These are phyloP conservation scores for Diloba caeruleocephala DNA, from an alignment of 2,888 invertebrate genomes.

Conservation along the genomic window DNA sequence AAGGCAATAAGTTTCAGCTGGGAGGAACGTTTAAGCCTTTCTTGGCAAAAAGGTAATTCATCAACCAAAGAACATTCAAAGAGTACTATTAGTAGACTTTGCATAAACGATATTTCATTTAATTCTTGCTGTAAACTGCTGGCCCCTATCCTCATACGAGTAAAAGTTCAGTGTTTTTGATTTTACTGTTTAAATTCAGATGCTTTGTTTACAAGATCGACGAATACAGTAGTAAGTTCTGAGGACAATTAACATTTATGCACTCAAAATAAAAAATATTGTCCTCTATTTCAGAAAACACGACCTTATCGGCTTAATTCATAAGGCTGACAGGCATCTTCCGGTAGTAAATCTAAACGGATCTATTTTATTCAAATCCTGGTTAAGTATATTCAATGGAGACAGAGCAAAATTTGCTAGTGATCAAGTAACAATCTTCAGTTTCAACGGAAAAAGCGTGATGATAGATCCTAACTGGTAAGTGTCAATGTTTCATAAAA, in stretches of 20 bases:
- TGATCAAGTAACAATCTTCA: slow-evolving; percentile 64
- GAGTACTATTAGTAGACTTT: too few relatives aligned
- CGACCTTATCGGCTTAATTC: slow-evolving; percentile 29
- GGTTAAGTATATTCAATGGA: slow-evolving; percentile 75
- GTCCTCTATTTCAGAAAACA: slow-evolving; percentile 20
- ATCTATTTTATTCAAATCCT: slow-evolving; percentile 73
- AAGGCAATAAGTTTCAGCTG: slow-evolving; percentile 52
- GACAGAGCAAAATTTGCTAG: slow-evolving; percentile 59
- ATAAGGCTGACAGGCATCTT: slow-evolving; percentile 49
- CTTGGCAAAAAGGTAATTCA: slow-evolving; percentile 67
- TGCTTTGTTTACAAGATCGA: too few relatives aligned
- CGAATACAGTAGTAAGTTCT: too few relatives aligned
- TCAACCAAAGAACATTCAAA: neutral
- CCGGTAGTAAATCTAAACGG: slow-evolving; percentile 71
- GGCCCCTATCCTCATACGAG: too few relatives aligned
- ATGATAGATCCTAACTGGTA: slow-evolving; percentile 74
- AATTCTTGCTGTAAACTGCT: too few relatives aligned
- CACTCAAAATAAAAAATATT: neutral
- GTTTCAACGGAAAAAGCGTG: slow-evolving; percentile 74
- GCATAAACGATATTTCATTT: too few relatives aligned
- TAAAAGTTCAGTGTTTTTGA: too few relatives aligned
- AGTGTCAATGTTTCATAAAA: slow-evolving; percentile 27
- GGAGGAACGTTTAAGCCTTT: slow-evolving; percentile 71
- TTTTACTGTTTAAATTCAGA: too few relatives aligned
- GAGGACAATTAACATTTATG: too few relatives aligned